Evolutionary conservation across 2,797 vertebrate species (phyloP), one percentile per base, ranked within the genome.

Genomic region (Triplophysa yarkandensis): DNA sequence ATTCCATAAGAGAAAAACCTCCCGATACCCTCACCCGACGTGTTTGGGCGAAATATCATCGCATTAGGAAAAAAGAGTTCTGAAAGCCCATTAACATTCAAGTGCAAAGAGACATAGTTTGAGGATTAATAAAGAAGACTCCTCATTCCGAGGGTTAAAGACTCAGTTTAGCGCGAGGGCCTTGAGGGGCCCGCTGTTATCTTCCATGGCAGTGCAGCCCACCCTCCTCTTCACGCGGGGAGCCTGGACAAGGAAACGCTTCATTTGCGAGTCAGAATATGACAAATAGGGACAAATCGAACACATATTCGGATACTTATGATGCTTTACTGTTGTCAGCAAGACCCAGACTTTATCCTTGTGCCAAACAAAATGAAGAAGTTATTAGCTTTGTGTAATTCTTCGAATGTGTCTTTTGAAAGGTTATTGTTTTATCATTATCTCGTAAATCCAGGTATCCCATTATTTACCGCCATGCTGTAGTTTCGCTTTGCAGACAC

Each of bases 81-180:
- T 86, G 85, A 85, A 91, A 89, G 90, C 86, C 89, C 86, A 92
- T 92, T 91, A 90, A 91, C 89, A 90, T 89, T 88, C 86, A 87
- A 88, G 83, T 85, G 83, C 85, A 85, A 84, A 82, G 76, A 84
- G 87, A 89, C 87, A 88, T 88, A 88, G 88, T 89, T 85, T 89
- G 85, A 76, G 89, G 90, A 89, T 91, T 92, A 91, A 90, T 91
- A 89, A 89, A 83, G 84, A 79, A 82, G 86, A 54, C 77, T 70
- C 82, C 83, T 85, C 84, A 83, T 85, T 90, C 85, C 83, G 81
- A 65, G 64, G 63, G 80, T 80, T 81, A 77, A 77, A 82, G 76
- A 83, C 73, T 68, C 57, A 68, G 71, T 82, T 83, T 71, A 86
- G 82, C 70, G 78, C 83, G 85, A 83, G 83, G 86, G 84, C 83